A percentile compares a stretch with the other conserved stretches of the same genome.
phyloP scores from a whole-genome alignment of 2,113 vertebrate species.

The Muntiacus reevesi region DNA sequence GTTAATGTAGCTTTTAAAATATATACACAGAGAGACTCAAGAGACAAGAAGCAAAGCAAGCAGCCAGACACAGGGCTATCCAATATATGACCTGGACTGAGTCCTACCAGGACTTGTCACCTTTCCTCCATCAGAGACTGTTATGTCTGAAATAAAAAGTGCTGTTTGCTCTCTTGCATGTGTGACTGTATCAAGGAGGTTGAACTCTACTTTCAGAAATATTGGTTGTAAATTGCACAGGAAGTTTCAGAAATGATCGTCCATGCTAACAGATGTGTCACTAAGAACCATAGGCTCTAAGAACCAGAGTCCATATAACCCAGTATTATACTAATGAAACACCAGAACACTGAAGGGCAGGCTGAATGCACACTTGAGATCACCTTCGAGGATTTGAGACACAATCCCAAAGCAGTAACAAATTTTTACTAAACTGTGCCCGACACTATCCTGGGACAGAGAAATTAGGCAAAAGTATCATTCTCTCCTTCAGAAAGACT shows the following conservation, averaged over 20 bases:
- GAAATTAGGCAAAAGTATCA: not conserved
- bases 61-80: not conserved
- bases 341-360: not conserved
- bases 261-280: not conserved
- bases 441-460: not conserved
- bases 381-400: not conserved
- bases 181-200: not conserved
- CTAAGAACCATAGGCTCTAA: not conserved
- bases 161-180: not conserved
- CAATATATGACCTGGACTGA: not conserved
- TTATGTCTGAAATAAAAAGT: not conserved
- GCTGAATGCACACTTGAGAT: not conserved
- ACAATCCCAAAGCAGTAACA: not conserved
- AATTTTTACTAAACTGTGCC: not conserved
- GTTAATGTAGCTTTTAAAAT: not conserved
- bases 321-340: not conserved
- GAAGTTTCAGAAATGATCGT: slow-evolving; percentile 3
- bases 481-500: not conserved
- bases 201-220: slow-evolving; percentile 7
- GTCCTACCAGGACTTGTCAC: not conserved
- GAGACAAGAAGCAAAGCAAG: not conserved
- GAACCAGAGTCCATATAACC: not conserved
- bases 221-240: not conserved
- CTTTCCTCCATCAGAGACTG: not conserved
- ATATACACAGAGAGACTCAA: not conserved